phyloP scores from a whole-genome alignment of 2,888 invertebrate species.

The Lepidochitona cinerea region DNA sequence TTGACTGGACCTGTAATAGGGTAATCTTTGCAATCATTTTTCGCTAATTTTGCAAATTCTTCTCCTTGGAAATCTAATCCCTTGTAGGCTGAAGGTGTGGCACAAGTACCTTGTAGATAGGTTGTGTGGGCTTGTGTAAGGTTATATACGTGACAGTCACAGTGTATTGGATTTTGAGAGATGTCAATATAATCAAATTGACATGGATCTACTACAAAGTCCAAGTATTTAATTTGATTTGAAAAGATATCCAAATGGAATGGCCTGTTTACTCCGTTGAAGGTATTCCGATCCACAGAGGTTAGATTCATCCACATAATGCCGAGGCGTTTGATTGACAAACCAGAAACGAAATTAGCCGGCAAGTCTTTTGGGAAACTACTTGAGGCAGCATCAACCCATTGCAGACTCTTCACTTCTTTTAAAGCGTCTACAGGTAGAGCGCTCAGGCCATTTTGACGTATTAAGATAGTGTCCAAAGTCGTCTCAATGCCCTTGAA shows the following conservation, averaged over 20 bases:
- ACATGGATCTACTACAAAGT: background rate
- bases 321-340: background rate
- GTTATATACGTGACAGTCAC: conserved; percentile 7
- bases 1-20: background rate
- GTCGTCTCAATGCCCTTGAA: background rate
- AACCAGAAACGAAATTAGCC: background rate
- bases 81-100: background rate
- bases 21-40: background rate
- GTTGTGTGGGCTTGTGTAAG: background rate
- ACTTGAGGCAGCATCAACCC: conserved; percentile 4
- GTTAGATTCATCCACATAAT: conserved; percentile 2
- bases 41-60: background rate
- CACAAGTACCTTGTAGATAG: background rate
- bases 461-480: background rate
- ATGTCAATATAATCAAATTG: background rate
- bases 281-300: background rate
- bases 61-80: background rate
- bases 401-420: background rate
- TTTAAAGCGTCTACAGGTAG: background rate
- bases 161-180: background rate
- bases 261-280: background rate
- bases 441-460: background rate
- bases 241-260: background rate
- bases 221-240: background rate
- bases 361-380: background rate